Evolutionary conservation across 2,113 vertebrate genomes (phyloP).

Genomic region (Speoplatyrhinus poulsoni): DNA sequence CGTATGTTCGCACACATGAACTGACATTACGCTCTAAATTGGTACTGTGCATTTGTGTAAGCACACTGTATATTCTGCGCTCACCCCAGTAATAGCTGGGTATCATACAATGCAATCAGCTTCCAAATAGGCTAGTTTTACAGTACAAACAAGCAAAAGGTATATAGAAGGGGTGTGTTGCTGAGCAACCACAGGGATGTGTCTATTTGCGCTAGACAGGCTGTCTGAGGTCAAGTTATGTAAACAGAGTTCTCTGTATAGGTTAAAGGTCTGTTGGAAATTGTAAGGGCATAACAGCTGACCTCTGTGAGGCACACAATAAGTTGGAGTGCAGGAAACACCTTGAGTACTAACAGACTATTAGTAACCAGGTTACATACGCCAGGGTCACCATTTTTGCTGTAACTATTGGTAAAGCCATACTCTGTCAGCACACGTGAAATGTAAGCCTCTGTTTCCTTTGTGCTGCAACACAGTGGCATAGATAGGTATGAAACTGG

Average conservation of each 20-base stretch:
- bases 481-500: constrained; percentile 17
- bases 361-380: neutral
- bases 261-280: constrained; percentile 12
- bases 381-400: neutral
- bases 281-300: constrained; percentile 12
- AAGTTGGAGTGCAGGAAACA: no score
- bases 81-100: constrained; percentile 29
- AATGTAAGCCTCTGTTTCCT: constrained; percentile 9
- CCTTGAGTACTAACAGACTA: no score
- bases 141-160: constrained; percentile 41
- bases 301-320: neutral
- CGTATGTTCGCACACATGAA: neutral
- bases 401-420: neutral
- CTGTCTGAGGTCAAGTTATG: constrained; percentile 21
- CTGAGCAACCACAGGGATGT: constrained; percentile 30
- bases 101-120: constrained; percentile 37
- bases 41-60: neutral
- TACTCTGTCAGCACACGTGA: constrained; percentile 12
- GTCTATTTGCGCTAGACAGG: constrained; percentile 25
- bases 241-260: neutral
- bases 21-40: neutral
- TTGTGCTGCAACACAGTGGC: constrained; percentile 16
- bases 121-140: constrained; percentile 38
- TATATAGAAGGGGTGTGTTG: constrained; percentile 29
- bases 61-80: neutral